Conservation (phyloP, 2,888 invertebrate genomes). For the Heliconius charithonia region DNA sequence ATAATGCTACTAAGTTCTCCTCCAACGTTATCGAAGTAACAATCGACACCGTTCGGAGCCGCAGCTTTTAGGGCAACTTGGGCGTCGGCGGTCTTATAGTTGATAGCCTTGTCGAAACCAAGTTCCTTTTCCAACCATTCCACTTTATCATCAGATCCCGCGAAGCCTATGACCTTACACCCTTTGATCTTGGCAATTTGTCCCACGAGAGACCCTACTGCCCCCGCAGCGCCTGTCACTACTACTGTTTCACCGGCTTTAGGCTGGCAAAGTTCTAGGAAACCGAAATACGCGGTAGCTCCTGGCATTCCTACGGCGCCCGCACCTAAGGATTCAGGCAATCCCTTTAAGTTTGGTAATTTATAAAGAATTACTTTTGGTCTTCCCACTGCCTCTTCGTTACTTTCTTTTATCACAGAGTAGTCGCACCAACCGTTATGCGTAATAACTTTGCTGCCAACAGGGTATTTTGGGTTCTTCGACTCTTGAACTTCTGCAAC, state of each 20-base stretch:
- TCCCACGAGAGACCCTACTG: conserved; percentile 88
- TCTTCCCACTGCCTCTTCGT: conserved; percentile 51
- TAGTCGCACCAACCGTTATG: conserved; percentile 83
- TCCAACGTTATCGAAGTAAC: conserved; percentile 89
- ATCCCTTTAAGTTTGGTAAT: conserved; percentile 78
- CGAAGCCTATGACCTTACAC: conserved; percentile 84
- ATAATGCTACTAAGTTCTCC: conserved; percentile 84
- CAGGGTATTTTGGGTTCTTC: conserved; percentile 82
- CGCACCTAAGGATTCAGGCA: conserved; percentile 77
- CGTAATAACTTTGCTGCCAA: conserved; percentile 82
- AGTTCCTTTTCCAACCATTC: conserved; percentile 85
- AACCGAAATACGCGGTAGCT: conserved; percentile 87
- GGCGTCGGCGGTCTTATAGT: conserved; percentile 86
- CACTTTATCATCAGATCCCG: conserved; percentile 87
- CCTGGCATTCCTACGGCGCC: conserved; percentile 86
- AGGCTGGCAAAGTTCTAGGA: conserved; percentile 85
- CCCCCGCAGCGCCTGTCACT: conserved; percentile 87
- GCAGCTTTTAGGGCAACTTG: conserved; percentile 80
- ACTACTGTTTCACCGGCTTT: conserved; percentile 87
- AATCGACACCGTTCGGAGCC: conserved; percentile 87
- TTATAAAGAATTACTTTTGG: conserved; percentile 47
- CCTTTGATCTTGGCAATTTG: conserved; percentile 88
- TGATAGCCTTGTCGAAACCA: conserved; percentile 87
- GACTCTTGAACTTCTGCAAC: conserved; percentile 81
- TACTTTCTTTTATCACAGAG: conserved; percentile 37